Conservation (phyloP, 2,888 invertebrate genomes). For the Trachelus iudaicus region DNA sequence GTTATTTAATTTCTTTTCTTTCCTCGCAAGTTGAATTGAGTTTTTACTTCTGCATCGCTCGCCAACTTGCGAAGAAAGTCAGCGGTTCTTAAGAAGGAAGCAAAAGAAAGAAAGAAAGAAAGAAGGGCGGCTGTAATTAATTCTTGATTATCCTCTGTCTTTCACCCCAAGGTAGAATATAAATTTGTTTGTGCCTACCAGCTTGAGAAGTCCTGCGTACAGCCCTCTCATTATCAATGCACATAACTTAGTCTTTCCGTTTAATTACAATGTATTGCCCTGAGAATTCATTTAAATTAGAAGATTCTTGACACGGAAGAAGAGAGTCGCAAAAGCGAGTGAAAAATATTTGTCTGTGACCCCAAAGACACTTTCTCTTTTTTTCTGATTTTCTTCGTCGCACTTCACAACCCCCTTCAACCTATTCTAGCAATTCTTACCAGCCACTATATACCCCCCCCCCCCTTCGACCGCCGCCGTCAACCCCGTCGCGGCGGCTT, state of each 20-base stretch:
- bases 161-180: conserved; percentile 7
- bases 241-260: conserved; percentile 16
- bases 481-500: background rate
- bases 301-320: background rate
- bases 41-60: background rate
- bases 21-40: background rate
- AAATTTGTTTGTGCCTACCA: conserved; percentile 10
- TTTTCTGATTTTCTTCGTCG: background rate
- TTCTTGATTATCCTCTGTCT: conserved; percentile 34
- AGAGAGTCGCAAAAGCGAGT: background rate
- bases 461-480: background rate
- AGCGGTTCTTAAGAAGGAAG: background rate
- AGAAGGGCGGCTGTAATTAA: conserved; percentile 29
- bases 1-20: background rate
- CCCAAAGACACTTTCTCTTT: background rate
- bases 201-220: conserved; percentile 4
- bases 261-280: conserved; percentile 20
- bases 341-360: background rate
- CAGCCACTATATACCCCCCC: background rate
- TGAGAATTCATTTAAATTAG: conserved; percentile 19
- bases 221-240: conserved; percentile 14
- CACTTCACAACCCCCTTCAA: background rate
- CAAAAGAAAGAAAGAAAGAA: background rate
- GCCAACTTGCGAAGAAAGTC: background rate
- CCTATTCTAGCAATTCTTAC: background rate